These are phyloP conservation scores for Kryphioiulus occultus DNA, from an alignment of 2,888 invertebrate genomes.

Conservation along the genomic window DNA sequence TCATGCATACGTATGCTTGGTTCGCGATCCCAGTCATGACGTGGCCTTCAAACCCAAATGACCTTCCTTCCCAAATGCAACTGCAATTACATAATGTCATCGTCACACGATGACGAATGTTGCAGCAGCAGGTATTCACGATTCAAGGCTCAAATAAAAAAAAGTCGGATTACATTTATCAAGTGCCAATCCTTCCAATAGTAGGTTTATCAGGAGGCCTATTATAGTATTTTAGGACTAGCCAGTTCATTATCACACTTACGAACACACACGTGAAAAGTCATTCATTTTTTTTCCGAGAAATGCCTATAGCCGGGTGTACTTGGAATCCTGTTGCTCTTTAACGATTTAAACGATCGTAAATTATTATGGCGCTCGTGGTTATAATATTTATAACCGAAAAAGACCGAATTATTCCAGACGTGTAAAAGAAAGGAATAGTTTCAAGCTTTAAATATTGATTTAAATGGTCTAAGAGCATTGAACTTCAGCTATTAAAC, in stretches of 20 bases:
- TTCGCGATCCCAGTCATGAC: neutral
- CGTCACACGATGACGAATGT: neutral
- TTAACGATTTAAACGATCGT: neutral
- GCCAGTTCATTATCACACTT: neutral
- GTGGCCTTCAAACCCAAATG: constrained; percentile 6
- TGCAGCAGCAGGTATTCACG: neutral
- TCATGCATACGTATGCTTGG: neutral
- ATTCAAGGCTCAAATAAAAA: neutral
- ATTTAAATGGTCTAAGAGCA: too few species aligned
- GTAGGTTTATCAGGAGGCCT: neutral
- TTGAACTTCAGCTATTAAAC: too few species aligned
- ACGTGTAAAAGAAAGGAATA: too few species aligned
- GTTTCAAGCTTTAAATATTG: too few species aligned
- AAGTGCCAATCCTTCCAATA: neutral
- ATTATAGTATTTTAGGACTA: neutral
- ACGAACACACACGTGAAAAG: neutral
- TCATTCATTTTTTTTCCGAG: constrained; percentile 13
- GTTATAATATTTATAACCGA: neutral
- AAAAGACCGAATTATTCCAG: neutral
- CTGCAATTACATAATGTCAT: constrained; percentile 11
- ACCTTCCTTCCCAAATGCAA: neutral
- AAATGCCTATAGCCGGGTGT: neutral
- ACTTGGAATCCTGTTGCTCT: neutral
- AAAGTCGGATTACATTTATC: neutral
- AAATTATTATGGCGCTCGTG: neutral